Evolutionary conservation across 2,113 vertebrate genomes (phyloP).

Genomic region (Protomyctophum bolini): DNA sequence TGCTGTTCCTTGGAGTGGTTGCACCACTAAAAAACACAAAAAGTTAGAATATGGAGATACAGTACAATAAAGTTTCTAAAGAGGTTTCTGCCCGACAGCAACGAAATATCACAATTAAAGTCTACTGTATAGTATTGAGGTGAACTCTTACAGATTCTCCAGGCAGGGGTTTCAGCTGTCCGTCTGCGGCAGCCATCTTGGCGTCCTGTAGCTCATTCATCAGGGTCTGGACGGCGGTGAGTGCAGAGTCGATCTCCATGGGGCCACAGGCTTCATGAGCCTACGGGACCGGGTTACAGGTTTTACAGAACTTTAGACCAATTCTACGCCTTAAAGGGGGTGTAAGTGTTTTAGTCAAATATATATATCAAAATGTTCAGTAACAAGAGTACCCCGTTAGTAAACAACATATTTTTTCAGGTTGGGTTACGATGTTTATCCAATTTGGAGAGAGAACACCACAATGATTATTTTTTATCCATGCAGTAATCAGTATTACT

Average conservation of each 20-base stretch:
- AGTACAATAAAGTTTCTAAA: background rate
- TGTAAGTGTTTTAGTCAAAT: no score
- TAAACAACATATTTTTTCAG: no score
- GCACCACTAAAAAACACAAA: no score
- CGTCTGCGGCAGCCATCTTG: constrained; percentile 87
- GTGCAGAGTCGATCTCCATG: constrained; percentile 96
- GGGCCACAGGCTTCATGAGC: constrained; percentile 97
- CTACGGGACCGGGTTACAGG: constrained; percentile 72
- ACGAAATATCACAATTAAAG: background rate
- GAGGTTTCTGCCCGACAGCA: background rate
- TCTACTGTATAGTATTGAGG: background rate
- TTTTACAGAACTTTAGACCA: no score
- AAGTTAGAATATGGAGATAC: background rate
- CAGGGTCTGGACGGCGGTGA: constrained; percentile 90
- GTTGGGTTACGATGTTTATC: background rate
- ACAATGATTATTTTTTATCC: background rate
- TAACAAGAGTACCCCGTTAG: no score
- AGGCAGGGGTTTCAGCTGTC: constrained; percentile 92
- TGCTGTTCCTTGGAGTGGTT: no score
- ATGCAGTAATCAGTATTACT: no score
- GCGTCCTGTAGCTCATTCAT: constrained; percentile 95
- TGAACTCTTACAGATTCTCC: constrained; percentile 87
- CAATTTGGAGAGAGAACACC: background rate
- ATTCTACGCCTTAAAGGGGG: no score
- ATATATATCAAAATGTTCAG: no score